Conservation (phyloP, 2,797 vertebrate genomes). For the Peromyscus aztecus region DNA sequence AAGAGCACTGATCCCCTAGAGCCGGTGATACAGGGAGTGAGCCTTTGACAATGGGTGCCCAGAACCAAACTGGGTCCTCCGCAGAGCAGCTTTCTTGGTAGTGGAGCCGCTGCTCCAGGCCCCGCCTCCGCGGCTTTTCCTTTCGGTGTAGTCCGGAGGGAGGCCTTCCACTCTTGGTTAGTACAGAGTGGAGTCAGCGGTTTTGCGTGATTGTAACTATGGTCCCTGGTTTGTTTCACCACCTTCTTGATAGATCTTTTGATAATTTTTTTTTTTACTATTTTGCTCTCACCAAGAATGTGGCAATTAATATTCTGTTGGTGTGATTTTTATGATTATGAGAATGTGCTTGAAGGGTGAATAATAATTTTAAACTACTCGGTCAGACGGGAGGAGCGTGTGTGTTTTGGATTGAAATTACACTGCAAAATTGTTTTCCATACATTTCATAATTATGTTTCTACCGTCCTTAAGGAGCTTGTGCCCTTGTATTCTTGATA, state of each 20-base stretch:
- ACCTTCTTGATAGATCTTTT: background rate
- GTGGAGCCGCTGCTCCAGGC: background rate
- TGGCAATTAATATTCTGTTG: constrained; percentile 21
- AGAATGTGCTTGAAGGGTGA: background rate
- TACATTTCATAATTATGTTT: background rate
- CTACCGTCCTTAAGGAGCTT: background rate
- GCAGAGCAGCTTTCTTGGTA: background rate
- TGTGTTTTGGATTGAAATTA: background rate
- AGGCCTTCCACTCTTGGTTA: background rate
- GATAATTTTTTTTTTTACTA: constrained; percentile 16
- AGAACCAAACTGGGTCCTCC: background rate
- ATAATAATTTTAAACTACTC: background rate
- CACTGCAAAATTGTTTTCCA: background rate
- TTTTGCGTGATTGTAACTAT: background rate
- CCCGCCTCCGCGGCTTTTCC: background rate
- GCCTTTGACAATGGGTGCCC: background rate
- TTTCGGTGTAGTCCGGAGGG: background rate
- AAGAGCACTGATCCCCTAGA: background rate
- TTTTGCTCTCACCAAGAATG: constrained; percentile 10
- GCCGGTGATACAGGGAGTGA: background rate
- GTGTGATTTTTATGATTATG: background rate
- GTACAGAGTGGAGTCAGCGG: background rate
- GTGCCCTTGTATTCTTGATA: background rate
- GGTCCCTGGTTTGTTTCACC: constrained; percentile 6
- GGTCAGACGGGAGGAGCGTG: background rate